phyloP scores from a whole-genome alignment of 1,140 invertebrate genomes.

The Drosophila bifasciata region DNA sequence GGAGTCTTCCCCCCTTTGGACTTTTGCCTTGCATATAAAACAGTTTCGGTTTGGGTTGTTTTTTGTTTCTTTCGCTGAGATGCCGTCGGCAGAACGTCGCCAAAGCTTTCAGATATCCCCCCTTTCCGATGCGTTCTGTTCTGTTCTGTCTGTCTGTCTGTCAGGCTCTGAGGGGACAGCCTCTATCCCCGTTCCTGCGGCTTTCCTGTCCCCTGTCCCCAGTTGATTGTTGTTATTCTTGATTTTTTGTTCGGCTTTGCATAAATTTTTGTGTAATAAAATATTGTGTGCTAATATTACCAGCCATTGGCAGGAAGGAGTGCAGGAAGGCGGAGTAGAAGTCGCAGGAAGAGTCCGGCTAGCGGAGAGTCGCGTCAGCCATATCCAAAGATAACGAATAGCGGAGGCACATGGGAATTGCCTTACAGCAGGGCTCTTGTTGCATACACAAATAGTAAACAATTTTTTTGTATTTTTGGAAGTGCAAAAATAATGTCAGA shows the following conservation, averaged over 20 bases:
- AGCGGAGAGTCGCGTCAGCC: constrained; percentile 18
- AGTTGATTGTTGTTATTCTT: constrained; percentile 51
- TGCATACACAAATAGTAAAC: constrained; percentile 24
- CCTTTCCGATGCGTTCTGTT: constrained; percentile 6
- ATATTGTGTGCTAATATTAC: constrained; percentile 75
- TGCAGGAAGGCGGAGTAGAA: constrained; percentile 2
- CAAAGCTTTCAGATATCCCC: constrained; percentile 70
- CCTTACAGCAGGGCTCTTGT: constrained; percentile 11
- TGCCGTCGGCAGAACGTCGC: constrained; percentile 77
- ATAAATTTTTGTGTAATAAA: constrained; percentile 80
- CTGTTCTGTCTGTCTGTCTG: background rate
- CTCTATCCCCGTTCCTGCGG: constrained; percentile 3
- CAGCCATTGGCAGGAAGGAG: constrained; percentile 6
- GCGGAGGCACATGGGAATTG: constrained; percentile 38
- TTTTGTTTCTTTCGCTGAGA: constrained; percentile 47
- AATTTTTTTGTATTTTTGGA: constrained; percentile 1
- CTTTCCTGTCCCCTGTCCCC: constrained; percentile 36
- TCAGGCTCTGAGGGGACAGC: constrained; percentile 3
- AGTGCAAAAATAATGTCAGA: too few species aligned
- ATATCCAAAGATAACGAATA: constrained; percentile 44
- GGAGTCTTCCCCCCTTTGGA: background rate
- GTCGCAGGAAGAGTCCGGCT: background rate
- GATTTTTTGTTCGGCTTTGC: constrained; percentile 53
- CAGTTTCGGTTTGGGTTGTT: constrained; percentile 56
- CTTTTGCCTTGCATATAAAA: constrained; percentile 75